Evolutionary conservation across 35 echinoderm and acorn worm genomes (phyloP), one percentile per base, ranked within the genome.

Genomic region (Apostichopus californicus): DNA sequence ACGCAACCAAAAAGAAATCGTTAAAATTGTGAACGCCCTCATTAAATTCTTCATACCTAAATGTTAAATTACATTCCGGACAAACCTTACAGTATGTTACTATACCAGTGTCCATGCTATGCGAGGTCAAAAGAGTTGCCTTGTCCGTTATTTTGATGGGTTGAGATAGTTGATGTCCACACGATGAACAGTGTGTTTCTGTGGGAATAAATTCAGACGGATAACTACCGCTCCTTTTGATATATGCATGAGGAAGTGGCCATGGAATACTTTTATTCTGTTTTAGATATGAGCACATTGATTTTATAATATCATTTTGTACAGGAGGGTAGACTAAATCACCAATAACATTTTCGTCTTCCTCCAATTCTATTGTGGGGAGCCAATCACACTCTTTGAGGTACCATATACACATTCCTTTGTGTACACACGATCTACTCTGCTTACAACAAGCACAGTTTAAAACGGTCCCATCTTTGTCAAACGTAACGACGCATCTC

Each of bases 401-500:
- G n/a, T 83, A 83, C 13, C 80, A 83, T n/a, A 88, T 17, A 72
- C 86, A 88, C 10, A 72, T 22, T 7, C 24, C 86, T 53, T 88
- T 68, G 34, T 88, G 86, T 8, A 88, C 58, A 88, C 61, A 88
- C n/a, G 59, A 24, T 23, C 86, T 64, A 53, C 86, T 21, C 14
- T 68, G 58, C 14, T 23, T 24, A n/a, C 61, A 88, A 23, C 86
- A 88, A 9, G 9, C 24, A 53, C 86, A 88, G 10, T 34, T 88
- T 5, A 65, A n/a, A 1, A 60, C 68, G 56, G 5, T 23, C 68
- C 22, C 88, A 0, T 55, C 25, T 5, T 12, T 90, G 54, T 90
- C 88, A 57, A 34, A 90, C 12, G 88, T 90, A 15, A 90, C 71
- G 13, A 75, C 68, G 57, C 88, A 90, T 77, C 73, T 46, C 1